Evolutionary conservation across 30 jellyfish, hydroid and myxozoan genomes (phyloP), one percentile per base, ranked within the genome.

Genomic region (Aurelia coerulea): DNA sequence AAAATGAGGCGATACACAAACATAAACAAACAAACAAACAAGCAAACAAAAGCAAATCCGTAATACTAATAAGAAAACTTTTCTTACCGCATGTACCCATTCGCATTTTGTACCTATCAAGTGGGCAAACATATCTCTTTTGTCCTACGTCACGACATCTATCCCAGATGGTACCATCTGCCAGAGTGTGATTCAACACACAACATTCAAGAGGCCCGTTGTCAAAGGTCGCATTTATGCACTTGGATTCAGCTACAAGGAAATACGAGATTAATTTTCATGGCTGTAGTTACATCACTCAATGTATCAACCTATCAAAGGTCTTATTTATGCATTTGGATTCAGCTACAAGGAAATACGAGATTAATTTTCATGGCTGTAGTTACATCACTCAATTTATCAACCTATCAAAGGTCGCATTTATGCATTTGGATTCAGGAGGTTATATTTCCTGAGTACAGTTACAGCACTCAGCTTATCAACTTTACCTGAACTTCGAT

Each of bases 241-340:
- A 69, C 32, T 31, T 34, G 7, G 79, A 32, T 31, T 10, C 10
- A 69, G 49, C 79, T 69, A 13, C 49, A 69, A 13, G 39, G 11
- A 29, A 7, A 33, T 8, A 4, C 35, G 52, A 69, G 23, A 6
- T 32, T 16, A 35, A 11, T 4, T 46, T 46, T 46, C 56, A 46
- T 46, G 56, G 56, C 0, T 0, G 3, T 1, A 46, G 15, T 46
- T 39, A 39, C 51, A 9, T 3, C 9, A 39, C 51, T 3, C 12
- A 46, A 7, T 9, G 0, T 46, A 46, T 9, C 53, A 10, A 42
- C 49, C 49, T 9, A 0, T 46, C 2, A 46, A 6, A 46, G 2
- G 79, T 69, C 14, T 65, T 65, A 8, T 35, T 69, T 60, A 69
- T 60, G 32, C 79, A 69, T 7, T 31, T 34, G 7, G 79, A 32